phyloP scores from a whole-genome alignment of 2,113 vertebrate species.

The Antigone vipio region DNA sequence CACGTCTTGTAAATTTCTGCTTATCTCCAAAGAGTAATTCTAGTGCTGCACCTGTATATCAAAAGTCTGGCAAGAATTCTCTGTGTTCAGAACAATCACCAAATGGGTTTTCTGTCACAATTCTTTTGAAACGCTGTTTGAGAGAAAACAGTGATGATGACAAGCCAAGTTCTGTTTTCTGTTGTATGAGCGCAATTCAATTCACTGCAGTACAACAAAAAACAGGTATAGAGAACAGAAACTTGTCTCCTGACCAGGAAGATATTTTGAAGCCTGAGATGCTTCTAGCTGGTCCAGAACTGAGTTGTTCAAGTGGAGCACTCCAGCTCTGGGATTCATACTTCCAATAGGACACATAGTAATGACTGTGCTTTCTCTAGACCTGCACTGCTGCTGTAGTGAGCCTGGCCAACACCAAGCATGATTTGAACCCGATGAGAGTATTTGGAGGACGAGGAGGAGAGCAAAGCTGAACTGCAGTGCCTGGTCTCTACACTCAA shows the following conservation, averaged over 20 bases:
- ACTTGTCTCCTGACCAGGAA: not conserved
- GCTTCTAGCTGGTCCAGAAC: not conserved
- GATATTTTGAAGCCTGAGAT: not conserved
- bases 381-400: conserved; percentile 34
- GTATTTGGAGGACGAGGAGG: conserved; percentile 75
- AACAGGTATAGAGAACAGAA: not conserved
- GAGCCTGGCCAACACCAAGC: conserved; percentile 63
- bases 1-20: not conserved
- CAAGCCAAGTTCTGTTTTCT: conserved; percentile 36
- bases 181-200: not conserved
- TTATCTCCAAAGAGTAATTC: conserved; percentile 13
- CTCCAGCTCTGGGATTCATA: not conserved
- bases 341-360: not conserved
- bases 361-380: not conserved
- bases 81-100: conserved; percentile 20
- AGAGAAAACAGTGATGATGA: conserved; percentile 3
- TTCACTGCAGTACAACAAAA: not conserved
- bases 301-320: not conserved
- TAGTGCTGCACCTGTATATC: conserved; percentile 18
- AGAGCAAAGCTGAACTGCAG: conserved; percentile 66
- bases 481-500: conserved; percentile 75
- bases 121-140: conserved; percentile 1
- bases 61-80: not conserved
- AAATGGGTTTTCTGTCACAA: conserved; percentile 19
- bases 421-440: conserved; percentile 69